phyloP scores from a whole-genome alignment of 2,113 vertebrate species.

The Fulica atra region DNA sequence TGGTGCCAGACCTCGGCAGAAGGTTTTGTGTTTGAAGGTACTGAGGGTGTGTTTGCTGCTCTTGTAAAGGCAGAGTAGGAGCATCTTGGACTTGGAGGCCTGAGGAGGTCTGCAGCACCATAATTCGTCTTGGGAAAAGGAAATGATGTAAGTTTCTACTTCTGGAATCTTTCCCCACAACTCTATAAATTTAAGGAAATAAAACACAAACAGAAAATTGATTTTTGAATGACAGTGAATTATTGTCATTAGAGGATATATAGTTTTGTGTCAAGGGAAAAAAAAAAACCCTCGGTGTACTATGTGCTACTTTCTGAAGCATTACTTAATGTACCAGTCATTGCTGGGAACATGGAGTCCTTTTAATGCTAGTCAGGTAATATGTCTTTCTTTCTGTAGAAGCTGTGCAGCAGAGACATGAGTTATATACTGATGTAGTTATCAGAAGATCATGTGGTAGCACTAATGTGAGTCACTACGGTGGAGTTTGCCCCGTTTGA shows the following conservation, averaged over 20 bases:
- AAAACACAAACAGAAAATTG: constrained; percentile 63
- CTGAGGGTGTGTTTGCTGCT: neutral
- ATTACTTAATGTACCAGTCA: constrained; percentile 69
- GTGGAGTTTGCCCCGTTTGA: constrained; percentile 36
- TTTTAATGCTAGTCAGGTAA: constrained; percentile 67
- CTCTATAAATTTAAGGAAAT: constrained; percentile 60
- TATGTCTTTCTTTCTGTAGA: constrained; percentile 70
- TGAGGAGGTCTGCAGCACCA: neutral
- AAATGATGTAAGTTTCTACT: constrained; percentile 60
- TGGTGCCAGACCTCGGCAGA: neutral
- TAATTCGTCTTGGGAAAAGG: constrained; percentile 42
- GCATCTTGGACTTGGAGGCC: neutral
- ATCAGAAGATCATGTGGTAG: constrained; percentile 66
- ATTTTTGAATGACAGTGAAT: constrained; percentile 60
- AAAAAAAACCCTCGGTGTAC: neutral
- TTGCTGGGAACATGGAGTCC: constrained; percentile 68
- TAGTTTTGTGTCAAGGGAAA: constrained; percentile 42
- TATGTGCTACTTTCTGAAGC: constrained; percentile 59
- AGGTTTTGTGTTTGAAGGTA: neutral
- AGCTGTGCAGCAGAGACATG: constrained; percentile 53
- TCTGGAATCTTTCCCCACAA: constrained; percentile 40
- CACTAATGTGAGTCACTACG: constrained; percentile 59
- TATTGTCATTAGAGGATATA: constrained; percentile 51
- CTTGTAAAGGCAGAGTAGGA: neutral
- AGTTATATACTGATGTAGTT: constrained; percentile 75